These are phyloP conservation scores for Eumaeus atala DNA, from an alignment of 1,140 invertebrate genomes.

Conservation along the genomic window DNA sequence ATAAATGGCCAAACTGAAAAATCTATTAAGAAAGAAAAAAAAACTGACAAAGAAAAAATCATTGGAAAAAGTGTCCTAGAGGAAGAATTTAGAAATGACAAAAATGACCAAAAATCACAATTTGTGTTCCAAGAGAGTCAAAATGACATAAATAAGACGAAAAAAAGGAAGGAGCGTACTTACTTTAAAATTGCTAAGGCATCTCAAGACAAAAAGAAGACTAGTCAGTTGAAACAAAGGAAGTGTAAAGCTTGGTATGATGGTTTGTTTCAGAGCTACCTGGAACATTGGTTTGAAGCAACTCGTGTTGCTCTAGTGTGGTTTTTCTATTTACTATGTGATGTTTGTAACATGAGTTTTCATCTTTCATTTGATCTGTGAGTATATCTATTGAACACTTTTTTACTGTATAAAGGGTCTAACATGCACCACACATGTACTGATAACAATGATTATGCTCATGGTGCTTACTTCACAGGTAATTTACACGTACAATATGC, in stretches of 20 bases:
- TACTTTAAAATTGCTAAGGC: constrained; percentile 68
- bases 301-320: constrained; percentile 81
- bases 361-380: constrained; percentile 85
- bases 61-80: constrained; percentile 41
- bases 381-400: constrained; percentile 52
- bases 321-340: constrained; percentile 85
- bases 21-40: constrained; percentile 52
- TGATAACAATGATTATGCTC: too few species aligned
- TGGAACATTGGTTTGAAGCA: constrained; percentile 80
- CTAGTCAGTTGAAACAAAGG: constrained; percentile 54
- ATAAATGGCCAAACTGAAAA: constrained; percentile 57
- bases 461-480: too few species aligned
- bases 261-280: constrained; percentile 74
- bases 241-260: constrained; percentile 63
- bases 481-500: too few species aligned
- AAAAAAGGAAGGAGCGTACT: constrained; percentile 69
- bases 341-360: constrained; percentile 84
- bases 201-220: constrained; percentile 65
- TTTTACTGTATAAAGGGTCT: too few species aligned
- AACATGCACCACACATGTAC: too few species aligned
- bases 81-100: constrained; percentile 40
- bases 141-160: constrained; percentile 41
- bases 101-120: constrained; percentile 43
- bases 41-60: constrained; percentile 42
- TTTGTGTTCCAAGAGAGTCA: constrained; percentile 57